A percentile compares a stretch with the other conserved stretches of the same genome.
These are phyloP conservation scores for Neodontobutis hainanensis DNA, from an alignment of 2,113 vertebrate species.

Conservation along the genomic window DNA sequence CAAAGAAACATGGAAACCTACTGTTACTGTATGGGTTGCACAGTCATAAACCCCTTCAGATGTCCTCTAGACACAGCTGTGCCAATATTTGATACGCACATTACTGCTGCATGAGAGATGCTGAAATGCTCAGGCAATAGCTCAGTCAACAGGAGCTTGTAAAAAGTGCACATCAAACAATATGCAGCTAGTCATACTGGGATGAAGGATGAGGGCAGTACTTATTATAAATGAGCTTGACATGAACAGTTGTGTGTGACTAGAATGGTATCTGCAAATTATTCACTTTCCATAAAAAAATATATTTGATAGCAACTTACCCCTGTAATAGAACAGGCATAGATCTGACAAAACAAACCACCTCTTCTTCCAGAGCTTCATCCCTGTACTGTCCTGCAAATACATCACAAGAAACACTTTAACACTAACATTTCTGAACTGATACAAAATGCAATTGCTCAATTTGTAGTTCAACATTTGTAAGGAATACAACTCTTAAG, in stretches of 20 bases:
- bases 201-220: background rate
- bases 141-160: slow-evolving; percentile 31
- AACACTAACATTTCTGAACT: background rate
- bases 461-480: background rate
- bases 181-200: slow-evolving; percentile 6
- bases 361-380: slow-evolving; percentile 98
- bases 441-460: too few relatives aligned
- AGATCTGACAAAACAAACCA: slow-evolving; percentile 98
- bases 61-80: slow-evolving; percentile 46
- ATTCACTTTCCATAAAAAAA: background rate
- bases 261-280: background rate
- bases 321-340: slow-evolving; percentile 98
- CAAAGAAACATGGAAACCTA: background rate
- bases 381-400: slow-evolving; percentile 93
- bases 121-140: slow-evolving; percentile 13
- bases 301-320: slow-evolving; percentile 72
- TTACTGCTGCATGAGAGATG: slow-evolving; percentile 18
- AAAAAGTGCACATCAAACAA: slow-evolving; percentile 12
- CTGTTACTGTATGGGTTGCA: slow-evolving; percentile 3
- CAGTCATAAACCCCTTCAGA: slow-evolving; percentile 1
- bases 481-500: too few relatives aligned
- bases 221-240: background rate
- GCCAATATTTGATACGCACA: slow-evolving; percentile 56
- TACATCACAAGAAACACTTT: slow-evolving; percentile 12
- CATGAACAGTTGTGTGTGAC: background rate